Evolutionary conservation across 2,113 vertebrate species (phyloP).

Genomic region (Notarius quadriscutis): DNA sequence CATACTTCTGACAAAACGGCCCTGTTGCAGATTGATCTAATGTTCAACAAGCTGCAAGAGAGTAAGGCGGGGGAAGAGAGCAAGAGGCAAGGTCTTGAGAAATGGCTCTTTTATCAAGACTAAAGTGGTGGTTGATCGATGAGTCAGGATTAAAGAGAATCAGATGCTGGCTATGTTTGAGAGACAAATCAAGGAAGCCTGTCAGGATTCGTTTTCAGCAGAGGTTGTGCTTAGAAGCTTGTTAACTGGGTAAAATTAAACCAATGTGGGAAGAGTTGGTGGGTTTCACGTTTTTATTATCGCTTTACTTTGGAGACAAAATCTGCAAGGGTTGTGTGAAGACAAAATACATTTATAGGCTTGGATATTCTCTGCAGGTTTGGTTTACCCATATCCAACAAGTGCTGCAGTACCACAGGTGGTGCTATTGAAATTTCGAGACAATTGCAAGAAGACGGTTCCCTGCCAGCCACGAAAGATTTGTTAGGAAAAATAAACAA

Average conservation of each 20-base stretch:
- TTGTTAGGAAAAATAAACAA: background rate
- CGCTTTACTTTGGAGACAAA: background rate
- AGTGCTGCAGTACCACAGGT: background rate
- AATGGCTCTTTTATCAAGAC: constrained; percentile 55
- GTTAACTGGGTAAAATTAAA: background rate
- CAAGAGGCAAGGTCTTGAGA: constrained; percentile 34
- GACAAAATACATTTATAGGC: background rate
- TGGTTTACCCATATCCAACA: background rate
- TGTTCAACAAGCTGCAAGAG: constrained; percentile 34
- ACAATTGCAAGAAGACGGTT: background rate
- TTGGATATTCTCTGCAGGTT: background rate
- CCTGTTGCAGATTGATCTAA: constrained; percentile 31
- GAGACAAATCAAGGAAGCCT: constrained; percentile 47
- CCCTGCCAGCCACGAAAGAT: background rate
- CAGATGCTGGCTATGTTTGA: constrained; percentile 47
- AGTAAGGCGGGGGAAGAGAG: background rate
- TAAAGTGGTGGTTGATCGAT: constrained; percentile 58
- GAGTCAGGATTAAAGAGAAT: constrained; percentile 54
- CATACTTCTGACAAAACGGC: constrained; percentile 51
- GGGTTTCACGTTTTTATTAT: background rate
- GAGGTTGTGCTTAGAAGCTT: constrained; percentile 32
- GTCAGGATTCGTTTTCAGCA: constrained; percentile 49
- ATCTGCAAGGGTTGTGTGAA: background rate
- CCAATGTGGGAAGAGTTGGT: background rate
- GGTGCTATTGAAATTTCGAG: background rate